Evolutionary conservation across 2,113 vertebrate species (phyloP), one percentile per base, ranked within the genome.

Genomic region (Pristiophorus japonicus): DNA sequence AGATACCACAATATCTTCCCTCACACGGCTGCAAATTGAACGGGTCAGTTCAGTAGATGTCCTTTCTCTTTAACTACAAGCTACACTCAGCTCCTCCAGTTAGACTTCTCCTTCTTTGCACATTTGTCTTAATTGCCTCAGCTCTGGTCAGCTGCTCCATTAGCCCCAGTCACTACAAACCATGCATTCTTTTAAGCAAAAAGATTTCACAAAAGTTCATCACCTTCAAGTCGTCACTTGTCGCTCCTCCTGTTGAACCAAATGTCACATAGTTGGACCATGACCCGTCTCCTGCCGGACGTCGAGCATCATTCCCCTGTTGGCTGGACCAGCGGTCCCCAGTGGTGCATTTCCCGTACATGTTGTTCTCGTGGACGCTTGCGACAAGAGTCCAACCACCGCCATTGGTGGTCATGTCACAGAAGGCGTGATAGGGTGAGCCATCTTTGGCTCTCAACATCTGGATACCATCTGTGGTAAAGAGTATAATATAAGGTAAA

Each of bases 381-480:
- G 97, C 97, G 94, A 97, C 97, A 95, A 98, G 96, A 8, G 97
- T 97, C 97, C 97, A 97, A 94, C 97, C 96, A 0, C 97, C 97
- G 5, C 97, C 96, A 0, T 10, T 95, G 11, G 97, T 96, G 70
- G 96, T 97, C 97, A 97, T 97, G 96, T 97, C 97, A 95, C 97
- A 98, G 96, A 96, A 98, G 51, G 97, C 97, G 96, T 97, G 97
- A 95, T 97, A 97, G 78, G 65, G 0, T 34, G 92, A 47, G 0
- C 96, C 96, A 0, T 70, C 27, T 7, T 85, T 70, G 1, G 75
- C 95, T 34, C 22, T 70, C 62, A 97, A 95, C 22, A 30, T 95
- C 59, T 96, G 96, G 84, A 97, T 75, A 14, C 96, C 96, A 95
- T 97, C 97, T 97, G 96, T 42, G 55, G n/a, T 85, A 59, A 38